These are phyloP conservation scores for Eretmodus cyanostictus DNA, from an alignment of 2,113 vertebrate species.

Conservation along the genomic window DNA sequence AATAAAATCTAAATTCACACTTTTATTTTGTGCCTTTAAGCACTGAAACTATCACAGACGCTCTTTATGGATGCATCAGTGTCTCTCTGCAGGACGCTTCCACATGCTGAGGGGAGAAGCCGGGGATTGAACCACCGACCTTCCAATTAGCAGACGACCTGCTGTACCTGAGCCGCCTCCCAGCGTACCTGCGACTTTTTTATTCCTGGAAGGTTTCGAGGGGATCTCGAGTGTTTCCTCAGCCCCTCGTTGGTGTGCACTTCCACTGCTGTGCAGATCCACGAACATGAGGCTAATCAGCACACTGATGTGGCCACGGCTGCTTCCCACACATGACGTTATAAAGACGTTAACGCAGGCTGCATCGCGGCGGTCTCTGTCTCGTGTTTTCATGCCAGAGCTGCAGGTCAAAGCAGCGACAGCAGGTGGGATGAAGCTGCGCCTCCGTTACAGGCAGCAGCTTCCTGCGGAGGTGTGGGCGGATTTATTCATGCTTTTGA, in stretches of 20 bases:
- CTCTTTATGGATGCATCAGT: neutral
- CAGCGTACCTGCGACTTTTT: neutral
- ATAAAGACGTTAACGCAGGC: neutral
- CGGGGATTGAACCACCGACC: neutral
- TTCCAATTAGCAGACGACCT: neutral
- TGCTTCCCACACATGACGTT: neutral
- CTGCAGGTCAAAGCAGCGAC: neutral
- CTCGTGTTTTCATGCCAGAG: neutral
- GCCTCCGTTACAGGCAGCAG: neutral
- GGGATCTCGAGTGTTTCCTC: neutral
- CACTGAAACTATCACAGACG: neutral
- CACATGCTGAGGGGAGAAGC: neutral
- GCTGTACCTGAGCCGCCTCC: neutral
- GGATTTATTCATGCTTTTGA: neutral
- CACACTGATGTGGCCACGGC: neutral
- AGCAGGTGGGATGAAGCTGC: neutral
- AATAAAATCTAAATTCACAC: neutral
- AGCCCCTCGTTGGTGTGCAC: neutral
- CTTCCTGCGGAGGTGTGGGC: neutral
- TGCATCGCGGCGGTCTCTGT: neutral
- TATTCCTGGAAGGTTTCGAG: neutral
- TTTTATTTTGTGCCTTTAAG: neutral
- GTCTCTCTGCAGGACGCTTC: neutral
- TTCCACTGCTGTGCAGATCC: neutral
- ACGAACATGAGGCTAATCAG: neutral